Percentiles rank a stretch among this genome's conserved stretches.
These are phyloP conservation scores for Ciona savignyi DNA, from an alignment of 23 tunicate genomes.

Conservation along the genomic window DNA sequence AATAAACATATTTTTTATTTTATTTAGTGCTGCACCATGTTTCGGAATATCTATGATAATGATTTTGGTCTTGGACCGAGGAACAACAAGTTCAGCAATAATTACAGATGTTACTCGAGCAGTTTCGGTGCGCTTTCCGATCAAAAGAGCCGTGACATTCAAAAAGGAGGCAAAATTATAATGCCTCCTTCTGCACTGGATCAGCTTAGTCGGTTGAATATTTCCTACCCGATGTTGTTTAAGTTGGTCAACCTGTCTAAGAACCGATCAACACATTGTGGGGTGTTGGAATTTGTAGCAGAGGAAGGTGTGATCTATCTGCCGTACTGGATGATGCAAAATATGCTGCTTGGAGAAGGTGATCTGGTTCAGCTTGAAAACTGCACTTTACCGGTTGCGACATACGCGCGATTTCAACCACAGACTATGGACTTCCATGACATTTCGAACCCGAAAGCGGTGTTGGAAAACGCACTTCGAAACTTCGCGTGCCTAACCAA, in stretches of 20 bases:
- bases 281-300: constrained; percentile 95
- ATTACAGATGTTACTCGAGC: constrained; percentile 81
- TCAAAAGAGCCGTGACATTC: constrained; percentile 70
- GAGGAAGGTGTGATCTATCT: constrained; percentile 89
- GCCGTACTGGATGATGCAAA: constrained; percentile 99
- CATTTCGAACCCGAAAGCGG: constrained; percentile 94
- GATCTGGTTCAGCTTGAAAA: constrained; percentile 67
- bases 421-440: constrained; percentile 75
- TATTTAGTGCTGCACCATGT: too few relatives aligned
- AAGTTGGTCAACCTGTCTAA: constrained; percentile 51
- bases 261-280: constrained; percentile 76
- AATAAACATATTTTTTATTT: too few relatives aligned
- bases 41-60: too few relatives aligned
- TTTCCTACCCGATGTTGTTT: constrained; percentile 90
- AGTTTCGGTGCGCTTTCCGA: constrained; percentile 72
- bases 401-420: constrained; percentile 88
- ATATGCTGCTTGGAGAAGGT: constrained; percentile 68
- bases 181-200: constrained; percentile 97
- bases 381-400: constrained; percentile 84
- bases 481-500: constrained; percentile 93
- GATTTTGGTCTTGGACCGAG: too few relatives aligned
- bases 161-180: constrained; percentile 86
- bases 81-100: constrained; percentile 74
- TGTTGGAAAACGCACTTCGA: constrained; percentile 91
- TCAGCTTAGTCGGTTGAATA: constrained; percentile 75